Percentiles rank a stretch among this genome's conserved stretches.
phyloP scores from a whole-genome alignment of 37 sponge, comb jelly and placozoan species.

The Hormiphora californensis region DNA sequence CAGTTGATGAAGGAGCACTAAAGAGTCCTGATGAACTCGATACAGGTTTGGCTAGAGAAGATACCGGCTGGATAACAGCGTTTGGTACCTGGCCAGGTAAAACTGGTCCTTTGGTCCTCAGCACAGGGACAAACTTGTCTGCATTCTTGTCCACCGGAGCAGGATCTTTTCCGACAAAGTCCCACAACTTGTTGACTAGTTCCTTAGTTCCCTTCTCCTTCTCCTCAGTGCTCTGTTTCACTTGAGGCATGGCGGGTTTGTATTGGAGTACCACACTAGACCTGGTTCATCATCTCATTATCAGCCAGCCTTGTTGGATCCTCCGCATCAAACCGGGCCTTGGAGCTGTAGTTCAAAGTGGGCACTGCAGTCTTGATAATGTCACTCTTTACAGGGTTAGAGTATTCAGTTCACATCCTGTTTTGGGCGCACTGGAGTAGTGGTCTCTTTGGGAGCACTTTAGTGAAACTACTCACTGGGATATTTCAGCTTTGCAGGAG shows the following conservation, averaged over 20 bases:
- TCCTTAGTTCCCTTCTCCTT: constrained; percentile 33
- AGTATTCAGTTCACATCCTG: too few relatives aligned
- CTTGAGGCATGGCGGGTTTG: constrained; percentile 29
- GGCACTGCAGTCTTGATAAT: neutral
- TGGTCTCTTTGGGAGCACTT: too few relatives aligned
- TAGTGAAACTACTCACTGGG: too few relatives aligned
- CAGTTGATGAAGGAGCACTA: neutral
- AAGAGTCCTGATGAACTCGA: neutral
- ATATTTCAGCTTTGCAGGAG: constrained; percentile 36
- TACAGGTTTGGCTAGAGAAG: neutral
- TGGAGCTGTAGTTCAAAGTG: neutral
- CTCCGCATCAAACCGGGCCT: neutral
- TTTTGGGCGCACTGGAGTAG: too few relatives aligned
- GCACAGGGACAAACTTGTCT: constrained; percentile 32
- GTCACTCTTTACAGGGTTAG: too few relatives aligned
- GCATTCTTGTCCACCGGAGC: too few relatives aligned
- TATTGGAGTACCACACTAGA: constrained; percentile 18
- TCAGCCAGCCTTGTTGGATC: constrained; percentile 10
- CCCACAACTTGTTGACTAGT: constrained; percentile 15
- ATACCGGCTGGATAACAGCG: constrained; percentile 29
- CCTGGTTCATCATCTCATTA: too few relatives aligned
- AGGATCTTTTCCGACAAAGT: constrained; percentile 33
- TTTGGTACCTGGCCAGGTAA: constrained; percentile 43
- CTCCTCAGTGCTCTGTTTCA: constrained; percentile 27
- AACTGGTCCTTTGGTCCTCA: constrained; percentile 44